These are phyloP conservation scores for Drosophila azteca DNA, from an alignment of 1,140 invertebrate species.

Conservation along the genomic window DNA sequence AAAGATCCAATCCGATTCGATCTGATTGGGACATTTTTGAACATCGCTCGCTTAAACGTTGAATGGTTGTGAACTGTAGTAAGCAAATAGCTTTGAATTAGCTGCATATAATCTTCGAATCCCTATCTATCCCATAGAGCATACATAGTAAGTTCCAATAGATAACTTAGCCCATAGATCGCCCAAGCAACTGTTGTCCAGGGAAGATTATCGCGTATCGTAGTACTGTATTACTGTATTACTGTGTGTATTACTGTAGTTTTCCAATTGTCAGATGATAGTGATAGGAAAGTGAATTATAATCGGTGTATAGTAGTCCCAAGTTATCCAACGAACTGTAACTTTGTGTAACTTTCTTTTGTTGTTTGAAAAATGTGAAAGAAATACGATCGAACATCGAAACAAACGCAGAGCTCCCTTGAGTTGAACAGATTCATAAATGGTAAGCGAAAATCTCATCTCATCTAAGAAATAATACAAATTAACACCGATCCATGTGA, in stretches of 20 bases:
- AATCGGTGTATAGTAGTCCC: not conserved
- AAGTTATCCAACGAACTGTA: conserved; percentile 9
- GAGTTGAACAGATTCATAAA: not conserved
- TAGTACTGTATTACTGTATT: not conserved
- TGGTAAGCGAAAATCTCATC: conserved; percentile 23
- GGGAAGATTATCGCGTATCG: not conserved
- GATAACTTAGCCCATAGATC: conserved; percentile 28
- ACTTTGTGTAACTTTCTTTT: too few species aligned
- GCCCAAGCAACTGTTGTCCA: too few species aligned
- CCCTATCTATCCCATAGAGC: not conserved
- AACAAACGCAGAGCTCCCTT: not conserved
- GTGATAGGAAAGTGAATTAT: conserved; percentile 31
- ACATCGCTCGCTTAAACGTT: conserved; percentile 81
- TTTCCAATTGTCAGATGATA: not conserved
- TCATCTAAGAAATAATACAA: not conserved
- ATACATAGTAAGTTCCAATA: conserved; percentile 6
- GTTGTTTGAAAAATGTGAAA: conserved; percentile 37
- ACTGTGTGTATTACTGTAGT: conserved; percentile 1
- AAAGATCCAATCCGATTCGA: too few species aligned
- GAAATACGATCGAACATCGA: not conserved
- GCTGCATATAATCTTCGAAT: conserved; percentile 5
- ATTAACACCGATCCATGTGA: not conserved
- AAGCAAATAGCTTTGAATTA: not conserved
- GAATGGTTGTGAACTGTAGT: conserved; percentile 77
- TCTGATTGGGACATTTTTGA: conserved; percentile 36